Base-by-base conservation (phyloP, 2,888 invertebrate species). In the Stegophylla sp. region DNA sequence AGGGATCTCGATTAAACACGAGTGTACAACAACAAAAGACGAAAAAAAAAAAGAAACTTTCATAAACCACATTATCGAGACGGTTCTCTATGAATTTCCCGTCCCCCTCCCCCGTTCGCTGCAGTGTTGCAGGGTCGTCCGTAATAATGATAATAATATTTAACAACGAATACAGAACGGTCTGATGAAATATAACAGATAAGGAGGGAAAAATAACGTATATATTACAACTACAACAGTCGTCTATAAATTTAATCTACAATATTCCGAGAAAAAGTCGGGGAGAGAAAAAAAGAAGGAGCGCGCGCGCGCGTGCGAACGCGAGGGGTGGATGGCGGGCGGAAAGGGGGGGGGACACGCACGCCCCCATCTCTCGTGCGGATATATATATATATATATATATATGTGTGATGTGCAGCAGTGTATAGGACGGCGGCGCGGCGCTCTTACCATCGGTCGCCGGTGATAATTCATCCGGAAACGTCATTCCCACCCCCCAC, bases 381-480 rank as follows among this genome's bases (percentile, higher is more conserved):
- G 7, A 20, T 20, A 61, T 48, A 63, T 63, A 34, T 45, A 59
- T 43, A 13, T 66, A 20, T 28, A 63, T 56, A 13, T 28, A 13
- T 51, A 23, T 34, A 15, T 53, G n/a, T 51, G 53, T 53, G 26
- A 34, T 34, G 20, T 17, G 34, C 9, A 7, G n/a, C n/a, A 5
- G 59, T 9, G 61, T 43, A 66, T 64, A 9, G 59, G 53, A 28
- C 43, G 61, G 45, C 20, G 15, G 45, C 45, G 45, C 10, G 23
- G 69, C 69, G 67, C 69, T 69, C 79, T 79, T 69, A 61, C 79
- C 79, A 79, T 79, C 79, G 79, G 79, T 79, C 79, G 79, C 79
- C 79, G 69, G 59, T 48, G 79, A 79, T 79, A 79, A 79, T 79
- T 79, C 79, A 79, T 79, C 79, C 45, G 79, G 79, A 79, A 69